Evolutionary conservation across 2,797 vertebrate species (phyloP).

Genomic region (Pseudomugil tenellus): DNA sequence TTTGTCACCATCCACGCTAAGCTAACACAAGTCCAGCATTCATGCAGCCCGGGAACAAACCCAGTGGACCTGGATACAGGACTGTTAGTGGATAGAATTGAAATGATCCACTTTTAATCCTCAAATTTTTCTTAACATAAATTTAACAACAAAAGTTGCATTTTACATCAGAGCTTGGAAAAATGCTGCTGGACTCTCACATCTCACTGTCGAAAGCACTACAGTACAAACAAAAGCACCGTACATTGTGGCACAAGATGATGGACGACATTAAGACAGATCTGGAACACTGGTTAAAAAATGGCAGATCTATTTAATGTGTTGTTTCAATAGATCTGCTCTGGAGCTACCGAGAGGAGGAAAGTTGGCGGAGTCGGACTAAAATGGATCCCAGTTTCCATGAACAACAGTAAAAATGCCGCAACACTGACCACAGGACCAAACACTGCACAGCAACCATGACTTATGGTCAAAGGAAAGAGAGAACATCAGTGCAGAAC

Average conservation of each 20-base stretch:
- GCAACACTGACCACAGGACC: slow-evolving; percentile 67
- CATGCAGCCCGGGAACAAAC: slow-evolving; percentile 43
- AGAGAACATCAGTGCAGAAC: slow-evolving; percentile 48
- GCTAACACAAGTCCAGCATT: slow-evolving; percentile 72
- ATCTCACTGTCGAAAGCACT: slow-evolving; percentile 36
- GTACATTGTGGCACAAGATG: slow-evolving; percentile 55
- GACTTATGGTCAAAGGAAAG: slow-evolving; percentile 53
- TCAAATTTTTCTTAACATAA: background rate
- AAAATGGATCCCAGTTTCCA: slow-evolving; percentile 42
- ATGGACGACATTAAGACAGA: slow-evolving; percentile 55
- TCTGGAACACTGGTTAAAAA: slow-evolving; percentile 37
- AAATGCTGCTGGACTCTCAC: slow-evolving; percentile 55
- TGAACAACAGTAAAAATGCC: slow-evolving; percentile 47
- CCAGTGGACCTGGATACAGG: slow-evolving; percentile 22
- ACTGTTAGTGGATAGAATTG: slow-evolving; percentile 1
- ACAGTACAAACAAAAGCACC: slow-evolving; percentile 64
- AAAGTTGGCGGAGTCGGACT: slow-evolving; percentile 31
- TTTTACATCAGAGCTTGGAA: slow-evolving; percentile 64
- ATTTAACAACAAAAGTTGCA: slow-evolving; percentile 31
- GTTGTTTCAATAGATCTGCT: slow-evolving; percentile 70
- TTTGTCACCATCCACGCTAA: slow-evolving; percentile 64
- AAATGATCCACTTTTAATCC: slow-evolving; percentile 10
- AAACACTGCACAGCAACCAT: slow-evolving; percentile 71
- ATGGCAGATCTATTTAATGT: slow-evolving; percentile 71
- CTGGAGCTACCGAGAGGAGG: slow-evolving; percentile 36